Base-by-base conservation (phyloP, 1,140 invertebrate species). In the Metaphire vulgaris region DNA sequence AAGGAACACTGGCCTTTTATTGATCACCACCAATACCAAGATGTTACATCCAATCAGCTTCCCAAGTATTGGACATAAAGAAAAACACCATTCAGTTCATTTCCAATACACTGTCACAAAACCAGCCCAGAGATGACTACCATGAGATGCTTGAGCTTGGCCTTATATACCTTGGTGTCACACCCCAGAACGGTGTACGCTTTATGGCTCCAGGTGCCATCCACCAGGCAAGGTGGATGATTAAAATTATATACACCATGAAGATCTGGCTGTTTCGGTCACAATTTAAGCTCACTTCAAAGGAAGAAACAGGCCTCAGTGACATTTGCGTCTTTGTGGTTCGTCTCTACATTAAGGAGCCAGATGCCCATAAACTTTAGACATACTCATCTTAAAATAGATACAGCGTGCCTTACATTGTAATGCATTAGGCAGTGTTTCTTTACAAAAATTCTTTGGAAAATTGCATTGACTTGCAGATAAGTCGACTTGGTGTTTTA, bases 31-130 rank as follows among this genome's bases (percentile, higher is more conserved):
- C 41, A 16, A 33, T 12, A 30, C 28, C 28, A 72, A 15, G 28
- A 33, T 30, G 26, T 72, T 72, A 2, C 41, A 26, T 28, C 71
- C 71, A 33, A 72, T 33, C 14, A 33, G 71, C 41, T 72, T 33
- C n/a, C 26, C 41, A 26, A 72, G 30, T n/a, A n/a, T n/a, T n/a
- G n/a, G n/a, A n/a, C n/a, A 12, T 72, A 33, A 32, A 15, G 32
- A n/a, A 33, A 6, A 1, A 72, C 33, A 1, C 29, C 21, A 26
- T 72, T 33, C 29, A 33, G 29, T 33, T 26, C 29, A 33, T 33
- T 2, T 21, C n/a, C 71, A 33, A 14, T n/a, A 14, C 31, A 33
- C 26, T 12, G 15, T 65, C 64, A 65, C n/a, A 15, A 65, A n/a
- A 15, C n/a, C n/a, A 15, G 64, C n/a, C n/a, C 64, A 65, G n/a